These are phyloP conservation scores for Neolamprologus falcicula DNA, from an alignment of 2,113 vertebrate genomes.

Conservation along the genomic window DNA sequence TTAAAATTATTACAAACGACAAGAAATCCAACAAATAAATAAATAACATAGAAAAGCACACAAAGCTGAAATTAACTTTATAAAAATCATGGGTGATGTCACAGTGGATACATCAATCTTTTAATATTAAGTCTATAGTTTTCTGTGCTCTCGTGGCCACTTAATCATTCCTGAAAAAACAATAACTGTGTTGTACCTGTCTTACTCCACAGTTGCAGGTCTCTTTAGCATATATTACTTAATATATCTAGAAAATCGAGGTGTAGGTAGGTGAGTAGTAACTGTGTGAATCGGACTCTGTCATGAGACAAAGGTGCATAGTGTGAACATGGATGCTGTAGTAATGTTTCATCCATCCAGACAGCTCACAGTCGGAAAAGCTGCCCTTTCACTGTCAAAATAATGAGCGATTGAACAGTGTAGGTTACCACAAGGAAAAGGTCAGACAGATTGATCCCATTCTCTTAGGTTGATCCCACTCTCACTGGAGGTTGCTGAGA, in stretches of 20 bases:
- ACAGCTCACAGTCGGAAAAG: constrained; percentile 1
- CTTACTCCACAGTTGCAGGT: background rate
- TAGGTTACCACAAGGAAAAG: constrained; percentile 45
- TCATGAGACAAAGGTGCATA: background rate
- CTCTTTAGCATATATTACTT: background rate
- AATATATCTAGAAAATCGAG: background rate
- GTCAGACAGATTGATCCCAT: constrained; percentile 55
- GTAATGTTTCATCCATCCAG: background rate
- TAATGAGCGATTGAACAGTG: constrained; percentile 46
- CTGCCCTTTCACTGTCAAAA: constrained; percentile 53
- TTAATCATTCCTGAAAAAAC: background rate
- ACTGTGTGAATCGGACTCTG: background rate
- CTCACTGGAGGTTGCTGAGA: constrained; percentile 25
- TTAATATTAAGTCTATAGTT: background rate
- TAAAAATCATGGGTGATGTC: background rate
- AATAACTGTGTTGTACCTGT: background rate
- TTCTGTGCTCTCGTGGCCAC: background rate
- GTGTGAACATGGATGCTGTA: background rate
- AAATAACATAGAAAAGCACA: background rate
- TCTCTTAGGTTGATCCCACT: constrained; percentile 33
- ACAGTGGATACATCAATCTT: background rate
- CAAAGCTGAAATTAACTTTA: background rate
- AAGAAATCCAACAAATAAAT: background rate
- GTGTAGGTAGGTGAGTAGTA: background rate
- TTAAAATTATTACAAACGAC: fast-evolving